Evolutionary conservation across 2,113 vertebrate genomes (phyloP).

Genomic region (Cettia cetti): DNA sequence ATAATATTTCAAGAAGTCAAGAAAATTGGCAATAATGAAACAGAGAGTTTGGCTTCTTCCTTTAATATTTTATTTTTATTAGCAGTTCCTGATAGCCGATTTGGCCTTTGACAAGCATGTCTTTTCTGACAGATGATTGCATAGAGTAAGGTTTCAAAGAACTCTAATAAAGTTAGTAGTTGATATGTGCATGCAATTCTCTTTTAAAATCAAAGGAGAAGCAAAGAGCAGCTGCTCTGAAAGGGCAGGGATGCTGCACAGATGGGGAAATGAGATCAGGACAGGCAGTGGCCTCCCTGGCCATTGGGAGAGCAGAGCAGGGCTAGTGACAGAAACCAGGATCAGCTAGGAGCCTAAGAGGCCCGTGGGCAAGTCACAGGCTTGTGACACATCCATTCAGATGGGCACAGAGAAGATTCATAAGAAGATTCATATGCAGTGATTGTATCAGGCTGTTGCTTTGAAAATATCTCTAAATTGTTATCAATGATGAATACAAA

Average conservation of each 20-base stretch:
- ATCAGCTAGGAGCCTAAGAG: not conserved
- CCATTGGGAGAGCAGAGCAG: not conserved
- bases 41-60: not conserved
- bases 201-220: not conserved
- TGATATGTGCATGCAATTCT: fast-evolving
- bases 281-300: not conserved
- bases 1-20: not conserved
- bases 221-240: fast-evolving
- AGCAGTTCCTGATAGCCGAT: not conserved
- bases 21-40: not conserved
- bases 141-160: not conserved
- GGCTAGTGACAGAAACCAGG: not conserved
- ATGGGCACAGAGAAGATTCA: not conserved
- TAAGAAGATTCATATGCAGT: not conserved
- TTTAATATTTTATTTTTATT: not conserved
- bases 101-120: not conserved
- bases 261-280: not conserved
- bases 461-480: not conserved
- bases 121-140: not conserved
- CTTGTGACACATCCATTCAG: not conserved
- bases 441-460: not conserved
- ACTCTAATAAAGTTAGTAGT: not conserved
- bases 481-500: not conserved
- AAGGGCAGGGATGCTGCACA: not conserved
- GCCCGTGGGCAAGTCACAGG: not conserved